Base-by-base conservation (phyloP, 2,797 vertebrate genomes). In the Acipenser ruthenus region DNA sequence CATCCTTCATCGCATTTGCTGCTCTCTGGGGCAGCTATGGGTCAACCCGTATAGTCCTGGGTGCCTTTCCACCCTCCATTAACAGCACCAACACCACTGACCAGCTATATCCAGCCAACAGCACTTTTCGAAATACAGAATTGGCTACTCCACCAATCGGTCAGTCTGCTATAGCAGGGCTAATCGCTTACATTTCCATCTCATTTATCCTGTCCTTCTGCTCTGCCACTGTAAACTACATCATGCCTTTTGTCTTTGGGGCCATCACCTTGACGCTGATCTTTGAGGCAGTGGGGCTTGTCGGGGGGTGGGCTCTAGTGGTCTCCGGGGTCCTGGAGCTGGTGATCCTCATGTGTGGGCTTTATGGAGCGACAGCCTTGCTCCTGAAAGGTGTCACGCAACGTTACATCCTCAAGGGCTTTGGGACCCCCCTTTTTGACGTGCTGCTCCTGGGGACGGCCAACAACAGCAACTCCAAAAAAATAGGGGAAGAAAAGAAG, bases 231-330 rank as follows among this genome's bases (percentile, higher is more conserved):
- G 88, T 94, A 63, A 96, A 90, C 79, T 93, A 92, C 79, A 92
- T 96, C 77, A 93, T 94, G 93, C 93, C 93, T 47, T 93, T 95
- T 79, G 88, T 94, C 49, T 94, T 94, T 11, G 92, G 92, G 13
- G 88, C 93, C 73, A 90, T 95, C 23, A 90, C 89, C 0, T 73
- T 84, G 4, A 88, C 93, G 4, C 74, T 95, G 72, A 60, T 91
- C 55, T 95, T 95, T 58, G 93, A 96, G 80, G 92, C 91, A 0
- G 84, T 86, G 0, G 90, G 78, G 0, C 66, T 94, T 2, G 88
- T 90, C 0, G 73, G 85, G 1, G 63, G 65, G 7, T 94, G 92
- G 93, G 91, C 88, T 15, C 78, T 93, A 2, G 73, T 94, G 11
- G 86, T 92, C 13, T 88, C 92, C 0, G 93, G 89, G 0, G 68